Evolutionary conservation across 1,140 invertebrate genomes (phyloP).

Genomic region (Leptinotarsa texana): DNA sequence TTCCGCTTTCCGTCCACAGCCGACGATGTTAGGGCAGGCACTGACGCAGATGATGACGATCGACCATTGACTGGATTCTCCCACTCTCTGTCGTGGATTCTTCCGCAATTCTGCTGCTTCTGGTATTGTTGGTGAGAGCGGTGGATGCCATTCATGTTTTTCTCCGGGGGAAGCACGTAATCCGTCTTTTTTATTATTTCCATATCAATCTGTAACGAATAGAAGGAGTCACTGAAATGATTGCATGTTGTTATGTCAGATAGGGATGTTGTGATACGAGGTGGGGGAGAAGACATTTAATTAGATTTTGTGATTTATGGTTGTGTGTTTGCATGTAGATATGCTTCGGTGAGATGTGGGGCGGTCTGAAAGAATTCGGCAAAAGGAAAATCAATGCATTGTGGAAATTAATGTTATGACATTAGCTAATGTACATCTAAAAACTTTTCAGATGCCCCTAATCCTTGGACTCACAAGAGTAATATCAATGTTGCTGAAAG

Average conservation of each 20-base stretch:
- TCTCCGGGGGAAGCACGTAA: constrained; percentile 45
- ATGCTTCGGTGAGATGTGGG: neutral
- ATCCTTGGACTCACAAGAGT: too few species aligned
- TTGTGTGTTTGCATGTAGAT: constrained; percentile 5
- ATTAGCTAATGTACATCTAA: too few species aligned
- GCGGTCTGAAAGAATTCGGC: neutral
- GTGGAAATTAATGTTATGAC: too few species aligned
- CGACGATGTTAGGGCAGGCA: constrained; percentile 48
- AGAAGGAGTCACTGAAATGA: neutral
- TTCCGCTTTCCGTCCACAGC: constrained; percentile 39
- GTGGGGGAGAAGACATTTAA: neutral
- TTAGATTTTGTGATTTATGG: neutral
- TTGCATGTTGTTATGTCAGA: neutral
- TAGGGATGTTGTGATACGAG: neutral
- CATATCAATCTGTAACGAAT: constrained; percentile 50
- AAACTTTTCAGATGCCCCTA: too few species aligned
- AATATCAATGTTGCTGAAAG: too few species aligned
- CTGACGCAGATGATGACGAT: constrained; percentile 34
- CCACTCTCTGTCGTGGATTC: constrained; percentile 49
- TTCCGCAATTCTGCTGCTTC: constrained; percentile 42
- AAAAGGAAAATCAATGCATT: too few species aligned
- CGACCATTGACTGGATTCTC: constrained; percentile 49
- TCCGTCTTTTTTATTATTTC: constrained; percentile 49
- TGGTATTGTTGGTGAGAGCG: constrained; percentile 35
- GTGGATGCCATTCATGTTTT: constrained; percentile 49